Conservation (phyloP, 1,140 invertebrate species). For the Aphelenchoides besseyi region DNA sequence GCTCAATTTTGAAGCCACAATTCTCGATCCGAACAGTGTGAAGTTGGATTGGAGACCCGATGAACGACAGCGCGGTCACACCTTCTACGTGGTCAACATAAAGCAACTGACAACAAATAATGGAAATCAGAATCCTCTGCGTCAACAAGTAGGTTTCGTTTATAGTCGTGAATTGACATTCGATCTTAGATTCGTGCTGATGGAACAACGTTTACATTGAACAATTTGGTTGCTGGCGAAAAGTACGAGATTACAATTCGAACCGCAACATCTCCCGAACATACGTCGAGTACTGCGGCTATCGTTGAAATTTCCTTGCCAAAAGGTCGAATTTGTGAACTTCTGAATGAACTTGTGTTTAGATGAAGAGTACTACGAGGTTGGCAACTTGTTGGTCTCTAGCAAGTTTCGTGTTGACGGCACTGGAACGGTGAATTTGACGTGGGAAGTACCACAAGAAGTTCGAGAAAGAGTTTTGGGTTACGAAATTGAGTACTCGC, state of each 20-base stretch:
- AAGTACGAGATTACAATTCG: slow-evolving; percentile 61
- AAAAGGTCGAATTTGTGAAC: slow-evolving; percentile 34
- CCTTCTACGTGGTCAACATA: slow-evolving; percentile 56
- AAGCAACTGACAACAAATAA: slow-evolving; percentile 55
- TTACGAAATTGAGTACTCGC: slow-evolving; percentile 50
- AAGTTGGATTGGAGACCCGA: slow-evolving; percentile 40
- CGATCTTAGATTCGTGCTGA: slow-evolving; percentile 51
- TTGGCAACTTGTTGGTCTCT: slow-evolving; percentile 58
- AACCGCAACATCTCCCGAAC: slow-evolving; percentile 40
- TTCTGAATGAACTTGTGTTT: slow-evolving; percentile 22
- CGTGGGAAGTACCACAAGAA: slow-evolving; percentile 57
- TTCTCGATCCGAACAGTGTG: slow-evolving; percentile 47
- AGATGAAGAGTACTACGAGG: slow-evolving; percentile 60
- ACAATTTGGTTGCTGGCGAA: slow-evolving; percentile 55
- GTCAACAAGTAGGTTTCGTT: slow-evolving; percentile 48
- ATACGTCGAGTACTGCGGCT: slow-evolving; percentile 55
- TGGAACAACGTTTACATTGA: slow-evolving; percentile 49
- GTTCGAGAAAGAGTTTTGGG: slow-evolving; percentile 45
- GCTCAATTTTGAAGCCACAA: slow-evolving; percentile 54
- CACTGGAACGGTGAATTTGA: slow-evolving; percentile 57
- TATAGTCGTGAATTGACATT: neutral
- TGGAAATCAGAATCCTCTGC: slow-evolving; percentile 35
- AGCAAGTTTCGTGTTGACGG: slow-evolving; percentile 53
- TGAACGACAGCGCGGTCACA: slow-evolving; percentile 4
- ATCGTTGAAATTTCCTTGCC: slow-evolving; percentile 61